Evolutionary conservation across 2,113 vertebrate species (phyloP), one percentile per base, ranked within the genome.

Genomic region (Gambusia holbrooki): DNA sequence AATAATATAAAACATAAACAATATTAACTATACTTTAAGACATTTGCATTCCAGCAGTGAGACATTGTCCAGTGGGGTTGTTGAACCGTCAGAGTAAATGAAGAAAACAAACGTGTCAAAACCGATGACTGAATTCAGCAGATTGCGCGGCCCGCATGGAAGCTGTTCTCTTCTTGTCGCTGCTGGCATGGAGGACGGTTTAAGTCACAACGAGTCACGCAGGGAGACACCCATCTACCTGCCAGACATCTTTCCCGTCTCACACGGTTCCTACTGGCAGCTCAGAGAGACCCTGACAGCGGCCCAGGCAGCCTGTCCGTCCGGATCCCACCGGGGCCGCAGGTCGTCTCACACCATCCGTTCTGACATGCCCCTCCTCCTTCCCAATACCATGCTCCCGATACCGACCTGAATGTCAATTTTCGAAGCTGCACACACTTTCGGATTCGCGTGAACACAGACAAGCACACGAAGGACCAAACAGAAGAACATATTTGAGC

Each of bases 261-360:
- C 80, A 73, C 66, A 76, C 70, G 14, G 62, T 72, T 45, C 70
- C 73, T 74, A 69, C 70, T 69, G 70, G 66, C 80, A 66, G 71
- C 76, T 72, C 74, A 51, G 48, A 89, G 45, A 73, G 35, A 60
- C 81, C 82, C 40, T 83, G 86, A 86, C 80, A 68, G 11, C 35
- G 3, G 51, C 81, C 80, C 64, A 63, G 86, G 75, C 74, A 42
- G 76, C 67, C 81, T 81, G 84, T 84, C 86, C 70, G 27, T 79
- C 80, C 85, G 67, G 72, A 89, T 92, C 84, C 83, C 71, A 76
- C 78, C 74, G 69, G 48, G 3, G 32, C n/a, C n/a, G n/a, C 74
- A 70, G 67, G 76, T 83, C 81, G 76, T 88, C 87, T 77, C 76
- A 69, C 4, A 14, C 78, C 83, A 70, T 86, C 74, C 71, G 45